phyloP scores from a whole-genome alignment of 1,140 invertebrate species.

The Caenorhabditis remanei region DNA sequence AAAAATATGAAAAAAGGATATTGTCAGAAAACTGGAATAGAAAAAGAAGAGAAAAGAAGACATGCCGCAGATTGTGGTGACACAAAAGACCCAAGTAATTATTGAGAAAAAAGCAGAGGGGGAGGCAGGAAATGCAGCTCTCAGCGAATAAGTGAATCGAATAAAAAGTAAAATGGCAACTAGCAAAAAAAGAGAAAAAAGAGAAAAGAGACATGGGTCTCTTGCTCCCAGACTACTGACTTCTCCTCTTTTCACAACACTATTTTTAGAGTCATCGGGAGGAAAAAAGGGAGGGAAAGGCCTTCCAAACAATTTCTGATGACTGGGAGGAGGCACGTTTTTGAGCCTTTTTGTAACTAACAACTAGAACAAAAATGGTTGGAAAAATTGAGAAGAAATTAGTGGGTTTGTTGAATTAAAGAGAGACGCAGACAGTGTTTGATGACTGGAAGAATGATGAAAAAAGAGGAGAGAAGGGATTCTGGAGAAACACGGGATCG shows the following conservation, averaged over 20 bases:
- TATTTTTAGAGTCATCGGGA: slow-evolving; percentile 8
- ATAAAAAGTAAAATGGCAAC: slow-evolving; percentile 50
- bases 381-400: slow-evolving; percentile 2
- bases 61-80: slow-evolving; percentile 36
- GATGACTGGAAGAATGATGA: slow-evolving; percentile 12
- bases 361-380: slow-evolving; percentile 38
- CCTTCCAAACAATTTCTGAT: slow-evolving; percentile 44
- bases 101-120: background rate
- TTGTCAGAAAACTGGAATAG: background rate
- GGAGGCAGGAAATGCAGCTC: background rate
- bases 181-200: slow-evolving; percentile 8
- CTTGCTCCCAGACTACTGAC: slow-evolving; percentile 11
- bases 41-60: background rate
- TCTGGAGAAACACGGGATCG: background rate
- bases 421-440: slow-evolving; percentile 36
- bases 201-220: slow-evolving; percentile 29
- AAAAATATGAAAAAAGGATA: background rate
- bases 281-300: background rate
- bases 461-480: background rate
- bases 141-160: slow-evolving; percentile 39
- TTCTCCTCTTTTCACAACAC: slow-evolving; percentile 21
- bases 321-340: background rate
- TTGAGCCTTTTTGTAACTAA: slow-evolving; percentile 37
- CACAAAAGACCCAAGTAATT: slow-evolving; percentile 47
- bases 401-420: background rate